Evolutionary conservation across 2,888 invertebrate species (phyloP), one percentile per base, ranked within the genome.

Genomic region (Synanthedon formicaeformis): DNA sequence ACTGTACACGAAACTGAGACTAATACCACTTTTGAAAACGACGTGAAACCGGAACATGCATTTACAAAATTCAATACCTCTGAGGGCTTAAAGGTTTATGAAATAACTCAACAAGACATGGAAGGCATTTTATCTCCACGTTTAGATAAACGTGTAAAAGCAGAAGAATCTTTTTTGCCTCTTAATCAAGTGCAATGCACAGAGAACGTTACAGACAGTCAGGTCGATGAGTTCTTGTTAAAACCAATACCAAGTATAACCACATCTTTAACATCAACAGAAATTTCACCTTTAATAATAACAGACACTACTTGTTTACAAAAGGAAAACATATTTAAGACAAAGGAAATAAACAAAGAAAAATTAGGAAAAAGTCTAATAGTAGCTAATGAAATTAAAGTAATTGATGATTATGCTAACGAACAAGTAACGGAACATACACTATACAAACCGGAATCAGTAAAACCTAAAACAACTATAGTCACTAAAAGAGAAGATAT

Each of bases 121-220:
- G 67, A 73, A 58, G 65, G 71, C 50, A 58, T 61, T 53, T 69
- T 81, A 40, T 60, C 56, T 53, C 52, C 66, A 13, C 61, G 60
- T 54, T 58, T 66, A 67, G 62, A 64, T 57, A 75, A 76, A 63
- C 57, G 62, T 58, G 73, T 61, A 41, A 73, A 56, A 52, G 83
- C 79, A 52, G 73, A 77, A 61, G 71, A 71, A 58, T 66, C 68
- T 48, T 55, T 74, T 51, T 78, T 68, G 65, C 74, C 72, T 64
- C 73, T 80, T 57, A 67, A 73, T 72, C 75, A 79, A 63, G 53
- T 85, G 65, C 73, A 79, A 68, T 79, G 81, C 64, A 71, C 76
- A 53, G 85, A 84, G 72, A 78, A 74, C 63, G 61, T 81, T 56
- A 52, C 69, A 52, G 73, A 80, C 65, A 66, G 64, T 57, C 68